Evolutionary conservation across 2,888 invertebrate species (phyloP), one percentile per base, ranked within the genome.

Genomic region (Caenorhabditis sp.): DNA sequence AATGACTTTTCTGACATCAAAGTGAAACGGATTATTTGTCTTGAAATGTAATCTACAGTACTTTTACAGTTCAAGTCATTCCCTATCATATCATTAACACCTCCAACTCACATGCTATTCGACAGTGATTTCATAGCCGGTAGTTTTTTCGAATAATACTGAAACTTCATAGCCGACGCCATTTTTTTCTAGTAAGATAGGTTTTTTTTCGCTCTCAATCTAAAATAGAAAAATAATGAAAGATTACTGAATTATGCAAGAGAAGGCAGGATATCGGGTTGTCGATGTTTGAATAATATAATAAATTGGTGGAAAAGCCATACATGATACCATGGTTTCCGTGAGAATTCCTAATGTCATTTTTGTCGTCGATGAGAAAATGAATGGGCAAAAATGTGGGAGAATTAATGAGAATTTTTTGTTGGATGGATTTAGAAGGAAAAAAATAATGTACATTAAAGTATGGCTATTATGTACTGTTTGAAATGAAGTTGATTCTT

Each of bases 101-200:
- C 12, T 6, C 14, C 26, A 26, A 61, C 27, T 62, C 54, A 82
- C 82, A 78, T 51, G 37, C 77, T 79, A 31, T 61, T 77, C 14
- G 83, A 82, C 72, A 82, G 76, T 14, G 78, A 67, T 57, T 75
- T 66, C 23, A 68, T 73, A 36, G 77, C 77, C 4, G 82, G 74
- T 43, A 68, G 81, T 63, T 79, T 83, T 66, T 79, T 77, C 31
- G 77, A 82, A 74, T 85, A 85, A 70, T 85, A 85, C 53, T 82
- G 74, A 66, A 85, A 85, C 69, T 85, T 85, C 82, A 86, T 81
- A 10, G 81, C 84, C 5, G 85, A 84, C 19, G 85, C 81, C 85
- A 85, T 85, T 27, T 54, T 54, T 51, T 5, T 14, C 19, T n/a
- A 53, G 10, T 1, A 19, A 19, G 6, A 19, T 21, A n/a, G n/a